Evolutionary conservation across 2,797 vertebrate genomes (phyloP).

Genomic region (Acipenser oxyrinchus): DNA sequence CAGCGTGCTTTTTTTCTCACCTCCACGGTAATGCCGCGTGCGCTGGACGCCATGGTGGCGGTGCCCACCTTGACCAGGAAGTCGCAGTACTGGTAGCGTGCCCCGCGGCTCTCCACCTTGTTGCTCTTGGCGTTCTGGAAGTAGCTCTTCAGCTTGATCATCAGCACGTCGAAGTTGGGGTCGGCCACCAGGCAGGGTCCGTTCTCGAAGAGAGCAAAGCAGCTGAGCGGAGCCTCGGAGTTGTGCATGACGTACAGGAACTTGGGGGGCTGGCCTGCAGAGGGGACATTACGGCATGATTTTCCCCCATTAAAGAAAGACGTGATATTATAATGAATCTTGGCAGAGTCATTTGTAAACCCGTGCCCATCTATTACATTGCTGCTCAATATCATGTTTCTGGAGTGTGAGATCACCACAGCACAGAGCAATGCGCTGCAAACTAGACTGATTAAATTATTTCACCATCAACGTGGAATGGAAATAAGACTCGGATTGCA

Average conservation of each 20-base stretch:
- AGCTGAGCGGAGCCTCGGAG: slow-evolving; percentile 88
- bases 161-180: slow-evolving; percentile 87
- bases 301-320: too few relatives aligned
- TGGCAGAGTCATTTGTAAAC: too few relatives aligned
- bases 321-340: too few relatives aligned
- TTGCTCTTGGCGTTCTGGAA: slow-evolving; percentile 95
- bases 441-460: too few relatives aligned
- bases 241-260: slow-evolving; percentile 96
- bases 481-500: too few relatives aligned
- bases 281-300: not conserved
- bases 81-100: slow-evolving; percentile 89
- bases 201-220: slow-evolving; percentile 83
- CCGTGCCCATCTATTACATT: too few relatives aligned
- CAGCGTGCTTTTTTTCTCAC: slow-evolving; percentile 43
- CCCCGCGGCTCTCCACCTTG: slow-evolving; percentile 91
- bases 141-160: slow-evolving; percentile 95
- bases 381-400: too few relatives aligned
- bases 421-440: too few relatives aligned
- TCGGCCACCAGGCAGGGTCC: slow-evolving; percentile 86
- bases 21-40: slow-evolving; percentile 90
- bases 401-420: too few relatives aligned
- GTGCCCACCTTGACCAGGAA: slow-evolving; percentile 92
- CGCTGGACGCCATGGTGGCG: slow-evolving; percentile 87
- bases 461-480: too few relatives aligned
- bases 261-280: slow-evolving; percentile 82